Conservation (phyloP, 2,888 invertebrate genomes). For the Tenthredo distinguenda region DNA sequence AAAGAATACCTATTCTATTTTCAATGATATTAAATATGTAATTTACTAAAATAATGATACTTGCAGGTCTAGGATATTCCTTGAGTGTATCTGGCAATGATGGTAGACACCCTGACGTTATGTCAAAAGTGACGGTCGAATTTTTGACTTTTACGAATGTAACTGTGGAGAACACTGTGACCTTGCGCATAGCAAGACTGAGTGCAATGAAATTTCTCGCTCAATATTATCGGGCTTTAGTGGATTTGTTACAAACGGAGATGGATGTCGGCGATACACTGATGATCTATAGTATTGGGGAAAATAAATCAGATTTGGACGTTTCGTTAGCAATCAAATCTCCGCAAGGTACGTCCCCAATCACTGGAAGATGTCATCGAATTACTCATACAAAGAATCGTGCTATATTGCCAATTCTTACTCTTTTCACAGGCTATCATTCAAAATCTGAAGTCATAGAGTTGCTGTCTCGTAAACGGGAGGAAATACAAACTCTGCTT, state of each 20-base stretch:
- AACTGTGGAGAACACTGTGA: slow-evolving; percentile 91
- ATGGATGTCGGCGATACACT: slow-evolving; percentile 84
- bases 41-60: slow-evolving; percentile 27
- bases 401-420: background rate
- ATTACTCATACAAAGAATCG: background rate
- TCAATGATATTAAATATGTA: slow-evolving; percentile 51
- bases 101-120: slow-evolving; percentile 91
- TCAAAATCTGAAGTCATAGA: slow-evolving; percentile 84
- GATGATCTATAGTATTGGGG: slow-evolving; percentile 87
- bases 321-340: slow-evolving; percentile 85
- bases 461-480: slow-evolving; percentile 83
- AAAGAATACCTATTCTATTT: slow-evolving; percentile 30
- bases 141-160: slow-evolving; percentile 89
- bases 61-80: slow-evolving; percentile 84
- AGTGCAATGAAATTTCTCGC: slow-evolving; percentile 88
- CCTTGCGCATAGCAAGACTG: slow-evolving; percentile 87
- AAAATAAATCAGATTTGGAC: slow-evolving; percentile 84
- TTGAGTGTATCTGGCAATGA: slow-evolving; percentile 93
- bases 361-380: background rate
- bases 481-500: slow-evolving; percentile 83
- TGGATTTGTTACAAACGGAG: slow-evolving; percentile 85
- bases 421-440: slow-evolving; percentile 80
- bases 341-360: slow-evolving; percentile 71
- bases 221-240: slow-evolving; percentile 86
- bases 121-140: slow-evolving; percentile 92